phyloP scores from a whole-genome alignment of 2,797 vertebrate species.

The Parauchenoglanis punctatus region DNA sequence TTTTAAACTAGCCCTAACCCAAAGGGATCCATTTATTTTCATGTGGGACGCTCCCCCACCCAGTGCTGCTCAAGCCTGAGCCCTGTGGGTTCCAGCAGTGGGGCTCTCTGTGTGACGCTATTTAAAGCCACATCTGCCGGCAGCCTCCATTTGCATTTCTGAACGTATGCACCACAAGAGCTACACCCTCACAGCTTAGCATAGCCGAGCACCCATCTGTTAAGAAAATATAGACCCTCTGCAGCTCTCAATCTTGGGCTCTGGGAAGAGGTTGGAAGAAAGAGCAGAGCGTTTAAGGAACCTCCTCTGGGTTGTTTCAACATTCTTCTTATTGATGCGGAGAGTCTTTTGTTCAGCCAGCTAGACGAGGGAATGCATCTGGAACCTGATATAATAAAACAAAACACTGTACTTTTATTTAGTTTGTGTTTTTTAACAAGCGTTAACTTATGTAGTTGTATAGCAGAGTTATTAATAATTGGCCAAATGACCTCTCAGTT shows the following conservation, averaged over 20 bases:
- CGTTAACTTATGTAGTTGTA: background rate
- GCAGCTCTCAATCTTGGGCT: constrained; percentile 45
- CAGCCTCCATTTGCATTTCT: constrained; percentile 64
- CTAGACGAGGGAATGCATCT: constrained; percentile 21
- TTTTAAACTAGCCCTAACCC: constrained; percentile 50
- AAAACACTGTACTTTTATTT: background rate
- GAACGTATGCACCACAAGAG: constrained; percentile 61
- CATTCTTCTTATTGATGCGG: constrained; percentile 44
- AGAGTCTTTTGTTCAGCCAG: constrained; percentile 32
- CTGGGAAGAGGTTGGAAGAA: constrained; percentile 42
- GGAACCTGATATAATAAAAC: constrained; percentile 27
- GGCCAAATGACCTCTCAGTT: background rate
- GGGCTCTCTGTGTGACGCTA: constrained; percentile 63
- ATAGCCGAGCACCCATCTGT: constrained; percentile 61
- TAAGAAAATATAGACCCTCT: constrained; percentile 62
- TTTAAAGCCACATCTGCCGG: constrained; percentile 71
- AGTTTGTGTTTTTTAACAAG: background rate
- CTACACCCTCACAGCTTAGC: constrained; percentile 63
- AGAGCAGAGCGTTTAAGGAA: constrained; percentile 35
- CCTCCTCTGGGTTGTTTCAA: constrained; percentile 47
- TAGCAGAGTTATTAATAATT: background rate
- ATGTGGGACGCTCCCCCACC: constrained; percentile 52
- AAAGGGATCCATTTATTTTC: constrained; percentile 57
- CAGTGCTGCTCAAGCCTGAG: constrained; percentile 43
- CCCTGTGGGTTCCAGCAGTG: constrained; percentile 63